These are phyloP conservation scores for Heterodera filipjevi DNA, from an alignment of 2,888 invertebrate genomes.

Conservation along the genomic window DNA sequence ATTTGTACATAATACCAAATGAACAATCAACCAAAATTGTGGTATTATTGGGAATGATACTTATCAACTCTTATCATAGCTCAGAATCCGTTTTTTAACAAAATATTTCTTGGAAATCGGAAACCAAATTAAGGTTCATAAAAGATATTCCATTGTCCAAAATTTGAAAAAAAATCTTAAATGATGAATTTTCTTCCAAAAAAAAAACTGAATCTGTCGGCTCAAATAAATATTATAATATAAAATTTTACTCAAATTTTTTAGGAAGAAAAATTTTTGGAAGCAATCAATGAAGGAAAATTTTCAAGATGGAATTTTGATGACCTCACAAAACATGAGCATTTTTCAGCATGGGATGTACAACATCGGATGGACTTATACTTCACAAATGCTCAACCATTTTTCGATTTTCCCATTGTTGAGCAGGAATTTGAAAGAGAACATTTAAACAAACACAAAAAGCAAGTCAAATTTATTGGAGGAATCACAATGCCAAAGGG, in stretches of 20 bases:
- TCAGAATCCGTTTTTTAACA: no score
- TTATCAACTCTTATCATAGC: no score
- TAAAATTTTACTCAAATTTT: background rate
- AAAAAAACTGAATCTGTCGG: no score
- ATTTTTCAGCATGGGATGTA: background rate
- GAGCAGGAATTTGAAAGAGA: background rate
- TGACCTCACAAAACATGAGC: background rate
- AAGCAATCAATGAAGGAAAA: background rate
- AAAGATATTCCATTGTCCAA: background rate
- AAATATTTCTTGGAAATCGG: no score
- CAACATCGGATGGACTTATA: background rate
- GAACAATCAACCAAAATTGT: background rate
- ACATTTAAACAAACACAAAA: background rate
- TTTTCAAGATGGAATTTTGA: background rate
- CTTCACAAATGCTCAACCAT: background rate
- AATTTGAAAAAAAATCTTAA: no score
- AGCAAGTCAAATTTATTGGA: background rate
- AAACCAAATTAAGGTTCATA: no score
- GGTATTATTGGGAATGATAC: background rate
- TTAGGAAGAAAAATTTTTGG: background rate
- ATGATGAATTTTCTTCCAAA: no score
- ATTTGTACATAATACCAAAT: background rate
- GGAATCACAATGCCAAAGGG: slow-evolving; percentile 2
- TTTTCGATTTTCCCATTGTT: background rate
- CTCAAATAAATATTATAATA: no score